These are phyloP conservation scores for Phaedon cochleariae DNA, from an alignment of 2,888 invertebrate species.

Conservation along the genomic window DNA sequence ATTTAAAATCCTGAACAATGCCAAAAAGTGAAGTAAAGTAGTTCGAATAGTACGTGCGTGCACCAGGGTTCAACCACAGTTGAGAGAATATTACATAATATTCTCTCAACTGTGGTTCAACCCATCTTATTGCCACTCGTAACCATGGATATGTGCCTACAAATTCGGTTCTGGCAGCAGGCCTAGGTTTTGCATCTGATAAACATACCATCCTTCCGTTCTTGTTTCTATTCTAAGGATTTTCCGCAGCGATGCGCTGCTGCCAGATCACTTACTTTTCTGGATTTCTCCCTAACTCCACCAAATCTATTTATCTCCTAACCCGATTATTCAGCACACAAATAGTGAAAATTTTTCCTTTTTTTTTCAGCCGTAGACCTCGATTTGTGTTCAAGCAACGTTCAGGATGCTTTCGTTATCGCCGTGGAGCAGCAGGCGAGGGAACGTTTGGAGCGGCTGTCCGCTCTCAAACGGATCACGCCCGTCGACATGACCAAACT, in stretches of 20 bases:
- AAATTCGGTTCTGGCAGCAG: no score
- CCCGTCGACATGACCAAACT: conserved; percentile 93
- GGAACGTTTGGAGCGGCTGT: conserved; percentile 90
- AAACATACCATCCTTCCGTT: background rate
- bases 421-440: conserved; percentile 95
- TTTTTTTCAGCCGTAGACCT: conserved; percentile 80
- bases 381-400: conserved; percentile 77
- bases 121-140: no score
- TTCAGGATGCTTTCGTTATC: conserved; percentile 98
- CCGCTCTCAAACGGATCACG: conserved; percentile 91
- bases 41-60: no score
- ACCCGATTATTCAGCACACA: background rate
- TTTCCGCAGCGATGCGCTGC: background rate
- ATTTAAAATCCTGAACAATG: no score
- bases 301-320: background rate
- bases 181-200: no score
- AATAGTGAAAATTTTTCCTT: no score
- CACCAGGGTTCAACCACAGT: no score
- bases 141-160: no score
- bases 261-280: background rate
- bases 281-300: background rate
- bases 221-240: background rate
- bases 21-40: no score
- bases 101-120: no score
- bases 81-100: no score